Evolutionary conservation across 2,888 invertebrate species (phyloP).

Genomic region (Brachylomia viminalis): DNA sequence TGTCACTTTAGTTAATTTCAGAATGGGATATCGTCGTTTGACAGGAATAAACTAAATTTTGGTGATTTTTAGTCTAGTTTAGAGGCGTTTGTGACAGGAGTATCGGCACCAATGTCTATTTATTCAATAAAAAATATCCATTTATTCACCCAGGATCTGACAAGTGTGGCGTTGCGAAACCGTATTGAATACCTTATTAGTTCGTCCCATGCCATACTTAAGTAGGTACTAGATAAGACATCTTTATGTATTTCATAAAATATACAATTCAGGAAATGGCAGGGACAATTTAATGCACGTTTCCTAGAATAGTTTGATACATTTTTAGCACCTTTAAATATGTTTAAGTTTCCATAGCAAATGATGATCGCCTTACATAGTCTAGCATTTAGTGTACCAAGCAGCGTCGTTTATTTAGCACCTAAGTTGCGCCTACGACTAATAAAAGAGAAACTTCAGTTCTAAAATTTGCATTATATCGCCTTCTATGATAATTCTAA

Average conservation of each 20-base stretch:
- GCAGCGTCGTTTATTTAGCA: conserved; percentile 14
- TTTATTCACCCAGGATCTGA: not conserved
- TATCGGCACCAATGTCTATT: too few relatives aligned
- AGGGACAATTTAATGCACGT: not conserved
- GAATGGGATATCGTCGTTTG: too few relatives aligned
- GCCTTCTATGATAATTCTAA: conserved; percentile 39
- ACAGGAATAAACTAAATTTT: too few relatives aligned
- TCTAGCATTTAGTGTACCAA: conserved; percentile 7
- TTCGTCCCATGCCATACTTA: not conserved
- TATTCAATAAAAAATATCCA: not conserved
- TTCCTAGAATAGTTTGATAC: not conserved
- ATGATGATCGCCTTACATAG: conserved; percentile 14
- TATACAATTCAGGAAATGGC: not conserved
- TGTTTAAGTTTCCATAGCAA: too few relatives aligned
- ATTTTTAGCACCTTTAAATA: not conserved
- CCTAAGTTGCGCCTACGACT: conserved; percentile 12
- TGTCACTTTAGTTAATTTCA: too few relatives aligned
- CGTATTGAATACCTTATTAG: not conserved
- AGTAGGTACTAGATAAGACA: not conserved
- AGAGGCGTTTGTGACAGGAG: too few relatives aligned
- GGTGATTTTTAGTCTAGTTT: too few relatives aligned
- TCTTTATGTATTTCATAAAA: not conserved
- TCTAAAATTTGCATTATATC: conserved; percentile 42
- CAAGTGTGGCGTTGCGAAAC: not conserved
- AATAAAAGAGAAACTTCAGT: conserved; percentile 56